Evolutionary conservation across 2,113 vertebrate species (phyloP).

Genomic region (Pteronura brasiliensis): DNA sequence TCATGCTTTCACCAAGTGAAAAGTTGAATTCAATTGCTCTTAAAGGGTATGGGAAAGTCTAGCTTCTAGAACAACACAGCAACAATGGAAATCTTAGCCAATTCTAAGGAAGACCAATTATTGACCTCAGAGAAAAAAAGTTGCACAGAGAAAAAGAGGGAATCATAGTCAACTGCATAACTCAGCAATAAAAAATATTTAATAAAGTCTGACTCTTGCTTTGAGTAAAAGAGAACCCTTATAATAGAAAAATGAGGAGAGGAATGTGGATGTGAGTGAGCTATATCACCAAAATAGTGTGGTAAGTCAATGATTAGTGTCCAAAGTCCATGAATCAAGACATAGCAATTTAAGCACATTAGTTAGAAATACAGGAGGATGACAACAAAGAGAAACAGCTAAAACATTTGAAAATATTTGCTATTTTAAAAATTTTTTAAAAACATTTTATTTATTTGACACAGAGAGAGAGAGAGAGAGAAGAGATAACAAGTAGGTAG

Average conservation of each 20-base stretch:
- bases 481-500: too few relatives aligned
- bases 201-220: background rate
- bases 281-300: background rate
- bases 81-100: background rate
- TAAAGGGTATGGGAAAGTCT: background rate
- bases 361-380: background rate
- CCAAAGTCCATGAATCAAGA: background rate
- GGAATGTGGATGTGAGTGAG: background rate
- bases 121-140: background rate
- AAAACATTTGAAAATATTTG: background rate
- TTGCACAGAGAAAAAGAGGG: background rate
- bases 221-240: slow-evolving; percentile 17
- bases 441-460: too few relatives aligned
- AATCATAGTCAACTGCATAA: background rate
- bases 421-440: too few relatives aligned
- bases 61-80: background rate
- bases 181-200: background rate
- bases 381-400: slow-evolving; percentile 32
- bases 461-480: too few relatives aligned
- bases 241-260: background rate
- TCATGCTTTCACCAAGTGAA: background rate
- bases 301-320: background rate
- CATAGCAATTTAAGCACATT: background rate
- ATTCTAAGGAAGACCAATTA: background rate
- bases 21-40: background rate